A percentile compares a stretch with the other conserved stretches of the same genome.
These are phyloP conservation scores for Charanyca ferruginea DNA, from an alignment of 2,888 invertebrate species.

Conservation along the genomic window DNA sequence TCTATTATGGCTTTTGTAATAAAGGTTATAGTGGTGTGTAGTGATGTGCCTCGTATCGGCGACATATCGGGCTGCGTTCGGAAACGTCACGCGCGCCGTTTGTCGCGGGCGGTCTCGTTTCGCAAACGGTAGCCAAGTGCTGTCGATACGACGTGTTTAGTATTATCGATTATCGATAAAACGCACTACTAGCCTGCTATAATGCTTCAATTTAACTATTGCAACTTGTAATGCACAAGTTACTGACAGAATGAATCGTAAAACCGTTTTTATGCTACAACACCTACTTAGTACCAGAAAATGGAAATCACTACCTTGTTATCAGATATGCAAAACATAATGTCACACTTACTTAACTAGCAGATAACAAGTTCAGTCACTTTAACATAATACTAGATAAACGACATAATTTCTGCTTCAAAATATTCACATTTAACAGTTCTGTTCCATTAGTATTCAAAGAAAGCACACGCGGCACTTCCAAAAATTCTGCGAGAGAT, in stretches of 20 bases:
- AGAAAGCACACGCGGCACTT: constrained; percentile 24
- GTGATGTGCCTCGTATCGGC: constrained; percentile 75
- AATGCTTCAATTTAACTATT: constrained; percentile 48
- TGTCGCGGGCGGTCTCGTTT: constrained; percentile 88
- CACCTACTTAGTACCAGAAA: constrained; percentile 39
- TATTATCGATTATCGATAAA: constrained; percentile 71
- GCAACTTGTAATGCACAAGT: constrained; percentile 9
- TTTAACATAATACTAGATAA: constrained; percentile 48
- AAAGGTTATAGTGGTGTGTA: constrained; percentile 66
- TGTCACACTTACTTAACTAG: constrained; percentile 51
- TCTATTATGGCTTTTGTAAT: constrained; percentile 41
- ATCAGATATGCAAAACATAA: constrained; percentile 57
- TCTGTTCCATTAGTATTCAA: constrained; percentile 47
- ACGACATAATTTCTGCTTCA: constrained; percentile 28
- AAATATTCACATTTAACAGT: constrained; percentile 7
- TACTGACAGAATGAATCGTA: constrained; percentile 35
- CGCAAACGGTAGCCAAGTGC: constrained; percentile 83
- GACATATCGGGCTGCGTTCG: constrained; percentile 83
- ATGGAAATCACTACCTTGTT: constrained; percentile 44
- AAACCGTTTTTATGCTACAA: constrained; percentile 41
- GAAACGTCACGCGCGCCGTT: constrained; percentile 87
- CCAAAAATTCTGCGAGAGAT: constrained; percentile 37
- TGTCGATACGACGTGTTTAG: constrained; percentile 68
- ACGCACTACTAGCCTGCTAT: constrained; percentile 31
- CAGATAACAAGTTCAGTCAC: constrained; percentile 49